phyloP scores from a whole-genome alignment of 1,140 invertebrate species.

The Pentalonia nigronervosa region DNA sequence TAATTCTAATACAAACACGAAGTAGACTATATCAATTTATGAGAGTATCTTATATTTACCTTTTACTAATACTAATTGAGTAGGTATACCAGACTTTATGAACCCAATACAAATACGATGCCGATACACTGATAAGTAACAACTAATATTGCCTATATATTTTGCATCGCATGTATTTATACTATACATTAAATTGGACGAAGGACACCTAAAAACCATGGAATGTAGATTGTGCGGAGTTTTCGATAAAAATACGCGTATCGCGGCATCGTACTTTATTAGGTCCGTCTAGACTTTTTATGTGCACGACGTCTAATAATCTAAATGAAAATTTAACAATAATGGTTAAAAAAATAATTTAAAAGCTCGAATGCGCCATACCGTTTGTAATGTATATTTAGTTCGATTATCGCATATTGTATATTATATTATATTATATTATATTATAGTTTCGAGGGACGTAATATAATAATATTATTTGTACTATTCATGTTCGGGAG shows the following conservation, averaged over 20 bases:
- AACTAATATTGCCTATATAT: not conserved
- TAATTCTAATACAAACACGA: not conserved
- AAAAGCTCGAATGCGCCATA: not conserved
- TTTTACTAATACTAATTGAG: not conserved
- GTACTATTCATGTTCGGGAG: not conserved
- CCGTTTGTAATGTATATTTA: not conserved
- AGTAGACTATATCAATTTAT: not conserved
- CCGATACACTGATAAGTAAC: not conserved
- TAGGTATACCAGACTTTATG: not conserved
- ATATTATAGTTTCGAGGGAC: not conserved
- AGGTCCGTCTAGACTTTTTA: not conserved
- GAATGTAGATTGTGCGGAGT: not conserved
- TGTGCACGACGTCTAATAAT: not conserved
- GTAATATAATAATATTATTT: not conserved
- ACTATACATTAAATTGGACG: not conserved
- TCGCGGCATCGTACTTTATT: not conserved
- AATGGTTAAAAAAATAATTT: not conserved
- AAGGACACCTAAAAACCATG: not conserved
- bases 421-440: not conserved
- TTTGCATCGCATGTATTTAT: not conserved
- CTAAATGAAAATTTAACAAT: not conserved
- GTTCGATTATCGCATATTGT: not conserved
- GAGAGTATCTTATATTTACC: not conserved
- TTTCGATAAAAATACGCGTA: not conserved
- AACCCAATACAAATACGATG: not conserved